phyloP scores from a whole-genome alignment of 2,888 invertebrate species.

The Nymphalis c-album region DNA sequence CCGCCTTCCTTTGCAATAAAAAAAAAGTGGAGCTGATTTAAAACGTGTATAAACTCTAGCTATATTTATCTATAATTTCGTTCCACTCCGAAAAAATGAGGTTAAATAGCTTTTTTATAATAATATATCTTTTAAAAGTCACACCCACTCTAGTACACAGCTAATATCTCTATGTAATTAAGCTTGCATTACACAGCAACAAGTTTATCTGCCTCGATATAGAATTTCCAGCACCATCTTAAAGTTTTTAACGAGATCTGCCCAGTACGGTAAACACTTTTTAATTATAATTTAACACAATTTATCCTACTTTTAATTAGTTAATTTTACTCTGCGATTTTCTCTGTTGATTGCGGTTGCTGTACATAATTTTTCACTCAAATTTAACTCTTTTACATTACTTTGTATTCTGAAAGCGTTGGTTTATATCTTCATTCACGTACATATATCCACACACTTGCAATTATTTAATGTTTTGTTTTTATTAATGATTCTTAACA shows the following conservation, averaged over 20 bases:
- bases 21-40: no score
- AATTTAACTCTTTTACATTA: conserved; percentile 22
- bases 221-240: conserved; percentile 14
- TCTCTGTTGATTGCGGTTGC: conserved; percentile 33
- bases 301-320: conserved; percentile 47
- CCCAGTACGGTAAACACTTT: conserved; percentile 43
- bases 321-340: conserved; percentile 37
- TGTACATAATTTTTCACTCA: conserved; percentile 27
- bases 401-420: not conserved
- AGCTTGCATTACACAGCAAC: conserved; percentile 11
- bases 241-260: conserved; percentile 32
- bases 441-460: no score
- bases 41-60: no score
- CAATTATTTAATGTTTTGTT: no score
- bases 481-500: no score
- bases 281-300: conserved; percentile 49
- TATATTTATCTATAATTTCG: no score
- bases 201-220: conserved; percentile 10
- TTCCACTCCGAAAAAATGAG: no score
- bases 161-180: conserved; percentile 1
- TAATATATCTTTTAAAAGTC: not conserved
- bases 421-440: no score
- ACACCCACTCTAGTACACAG: not conserved
- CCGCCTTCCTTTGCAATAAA: no score
- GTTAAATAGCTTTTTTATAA: no score